These are phyloP conservation scores for Tenthredo mesomela DNA, from an alignment of 2,888 invertebrate species.

Conservation along the genomic window DNA sequence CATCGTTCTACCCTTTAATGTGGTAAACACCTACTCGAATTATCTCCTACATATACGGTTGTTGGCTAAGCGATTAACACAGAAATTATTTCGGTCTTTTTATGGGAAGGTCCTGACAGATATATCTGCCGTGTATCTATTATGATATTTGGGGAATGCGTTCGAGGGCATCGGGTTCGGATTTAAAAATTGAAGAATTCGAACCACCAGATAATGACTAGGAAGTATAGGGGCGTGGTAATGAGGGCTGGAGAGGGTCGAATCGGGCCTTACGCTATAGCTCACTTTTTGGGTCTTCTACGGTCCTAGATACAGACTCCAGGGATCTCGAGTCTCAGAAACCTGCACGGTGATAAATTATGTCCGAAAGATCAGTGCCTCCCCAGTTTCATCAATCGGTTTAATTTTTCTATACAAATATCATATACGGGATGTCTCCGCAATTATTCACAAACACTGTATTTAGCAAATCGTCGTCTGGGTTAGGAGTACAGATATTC, in stretches of 20 bases:
- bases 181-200: conserved; percentile 64
- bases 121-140: conserved; percentile 52
- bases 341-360: conserved; percentile 71
- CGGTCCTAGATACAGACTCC: conserved; percentile 32
- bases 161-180: conserved; percentile 64
- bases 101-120: conserved; percentile 49
- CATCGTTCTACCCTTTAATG: background rate
- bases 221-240: conserved; percentile 73
- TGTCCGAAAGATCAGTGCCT: conserved; percentile 73
- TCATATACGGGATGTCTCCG: conserved; percentile 2
- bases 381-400: conserved; percentile 66
- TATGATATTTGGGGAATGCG: conserved; percentile 52
- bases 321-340: conserved; percentile 41
- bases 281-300: conserved; percentile 39
- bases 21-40: background rate
- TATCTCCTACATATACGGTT: background rate
- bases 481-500: background rate
- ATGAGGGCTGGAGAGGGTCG: conserved; percentile 66
- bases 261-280: conserved; percentile 55
- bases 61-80: conserved; percentile 40
- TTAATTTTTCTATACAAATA: conserved; percentile 39
- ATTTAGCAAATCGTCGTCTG: background rate
- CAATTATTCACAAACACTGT: background rate
- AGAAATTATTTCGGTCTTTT: conserved; percentile 41
- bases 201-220: conserved; percentile 73